phyloP scores from a whole-genome alignment of 2,797 vertebrate species.

The Manis crassicaudata region DNA sequence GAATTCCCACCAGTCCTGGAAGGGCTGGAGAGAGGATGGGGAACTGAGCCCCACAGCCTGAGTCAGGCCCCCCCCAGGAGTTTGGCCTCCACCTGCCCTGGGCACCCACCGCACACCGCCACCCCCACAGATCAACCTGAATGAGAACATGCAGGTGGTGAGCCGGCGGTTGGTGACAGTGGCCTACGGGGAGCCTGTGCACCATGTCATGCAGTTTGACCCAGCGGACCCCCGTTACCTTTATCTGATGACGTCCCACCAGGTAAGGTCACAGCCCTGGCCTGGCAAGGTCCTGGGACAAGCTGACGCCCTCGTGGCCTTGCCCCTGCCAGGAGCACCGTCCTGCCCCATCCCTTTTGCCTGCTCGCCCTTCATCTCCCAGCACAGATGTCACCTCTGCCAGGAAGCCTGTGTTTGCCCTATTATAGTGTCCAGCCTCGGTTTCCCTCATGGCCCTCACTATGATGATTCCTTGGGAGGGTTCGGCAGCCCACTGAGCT shows the following conservation, averaged over 20 bases:
- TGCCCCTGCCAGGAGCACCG: background rate
- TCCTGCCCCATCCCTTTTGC: too few species aligned
- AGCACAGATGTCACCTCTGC: rapidly evolving
- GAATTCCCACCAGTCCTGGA: background rate
- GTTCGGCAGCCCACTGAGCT: background rate
- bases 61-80: background rate
- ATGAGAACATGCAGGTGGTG: conserved; percentile 89
- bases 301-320: background rate
- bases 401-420: background rate
- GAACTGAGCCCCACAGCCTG: too few species aligned
- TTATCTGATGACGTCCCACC: conserved; percentile 96
- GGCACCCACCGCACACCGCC: background rate
- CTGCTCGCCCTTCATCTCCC: background rate
- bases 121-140: conserved; percentile 91
- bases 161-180: conserved; percentile 91
- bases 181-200: conserved; percentile 91
- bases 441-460: background rate
- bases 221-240: conserved; percentile 93
- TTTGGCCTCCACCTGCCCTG: background rate
- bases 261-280: conserved; percentile 87
- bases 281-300: rapidly evolving
- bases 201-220: conserved; percentile 97
- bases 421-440: background rate
- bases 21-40: background rate
- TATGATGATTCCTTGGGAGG: background rate